phyloP scores from a whole-genome alignment of 2,113 vertebrate species.

The Greenwoodochromis staneri region DNA sequence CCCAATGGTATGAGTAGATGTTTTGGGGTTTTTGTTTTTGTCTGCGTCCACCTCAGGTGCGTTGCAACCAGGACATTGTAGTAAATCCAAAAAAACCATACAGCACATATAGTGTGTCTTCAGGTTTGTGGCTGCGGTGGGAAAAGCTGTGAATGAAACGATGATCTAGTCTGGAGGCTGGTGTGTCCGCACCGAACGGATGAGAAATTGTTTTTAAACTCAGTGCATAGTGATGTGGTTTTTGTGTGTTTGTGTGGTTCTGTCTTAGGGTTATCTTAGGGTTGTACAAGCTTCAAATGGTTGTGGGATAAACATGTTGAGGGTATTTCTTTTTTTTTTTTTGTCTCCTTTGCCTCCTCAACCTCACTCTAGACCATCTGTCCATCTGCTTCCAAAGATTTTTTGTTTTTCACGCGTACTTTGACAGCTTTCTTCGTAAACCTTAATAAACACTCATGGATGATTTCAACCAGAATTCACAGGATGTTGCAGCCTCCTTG shows the following conservation, averaged over 20 bases:
- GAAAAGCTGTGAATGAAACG: conserved; percentile 63
- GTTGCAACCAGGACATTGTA: conserved; percentile 8
- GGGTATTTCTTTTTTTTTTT: not conserved
- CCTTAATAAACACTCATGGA: not conserved
- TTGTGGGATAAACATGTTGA: not conserved
- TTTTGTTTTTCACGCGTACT: not conserved
- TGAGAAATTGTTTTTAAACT: conserved; percentile 24
- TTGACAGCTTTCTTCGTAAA: not conserved
- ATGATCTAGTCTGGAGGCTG: conserved; percentile 17
- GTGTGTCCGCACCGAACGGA: conserved; percentile 8
- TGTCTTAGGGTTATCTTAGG: conserved; percentile 29
- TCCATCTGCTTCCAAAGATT: not conserved
- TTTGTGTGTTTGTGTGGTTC: conserved; percentile 31
- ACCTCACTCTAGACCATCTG: not conserved
- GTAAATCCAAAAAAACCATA: not conserved
- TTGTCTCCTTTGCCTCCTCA: not conserved
- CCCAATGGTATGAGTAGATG: not conserved
- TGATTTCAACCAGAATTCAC: not conserved
- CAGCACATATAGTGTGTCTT: not conserved
- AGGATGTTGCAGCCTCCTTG: not conserved
- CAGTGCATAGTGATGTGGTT: conserved; percentile 35
- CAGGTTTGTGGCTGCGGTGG: not conserved
- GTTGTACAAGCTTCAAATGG: not conserved
- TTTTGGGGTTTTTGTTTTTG: not conserved
- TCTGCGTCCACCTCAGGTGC: conserved; percentile 20